phyloP scores from a whole-genome alignment of 2,888 invertebrate species.

The Eulithis testata region DNA sequence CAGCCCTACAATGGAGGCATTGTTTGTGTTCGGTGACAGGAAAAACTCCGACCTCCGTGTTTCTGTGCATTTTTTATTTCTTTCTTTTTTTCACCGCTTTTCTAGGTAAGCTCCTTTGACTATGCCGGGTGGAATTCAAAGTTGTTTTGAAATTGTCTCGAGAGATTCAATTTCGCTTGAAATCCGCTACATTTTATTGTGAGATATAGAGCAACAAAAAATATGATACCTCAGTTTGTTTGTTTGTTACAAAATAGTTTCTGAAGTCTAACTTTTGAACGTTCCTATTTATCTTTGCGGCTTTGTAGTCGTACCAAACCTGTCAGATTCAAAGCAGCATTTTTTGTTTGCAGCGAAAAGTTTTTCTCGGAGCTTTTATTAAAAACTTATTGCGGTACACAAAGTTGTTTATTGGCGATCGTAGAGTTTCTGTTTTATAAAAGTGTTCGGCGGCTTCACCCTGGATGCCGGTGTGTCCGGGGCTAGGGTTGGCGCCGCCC shows the following conservation, averaged over 20 bases:
- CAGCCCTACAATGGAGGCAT: constrained; percentile 76
- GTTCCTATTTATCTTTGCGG: constrained; percentile 5
- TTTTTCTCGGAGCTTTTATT: constrained; percentile 41
- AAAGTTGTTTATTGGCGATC: constrained; percentile 45
- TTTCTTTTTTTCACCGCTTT: constrained; percentile 66
- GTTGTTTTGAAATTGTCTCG: constrained; percentile 67
- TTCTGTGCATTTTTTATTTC: constrained; percentile 83
- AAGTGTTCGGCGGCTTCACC: constrained; percentile 47
- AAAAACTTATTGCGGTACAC: constrained; percentile 44
- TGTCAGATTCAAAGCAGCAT: constrained; percentile 23
- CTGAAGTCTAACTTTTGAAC: neutral
- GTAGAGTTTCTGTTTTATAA: constrained; percentile 59
- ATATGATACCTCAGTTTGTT: neutral
- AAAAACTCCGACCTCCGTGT: constrained; percentile 84
- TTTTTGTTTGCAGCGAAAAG: constrained; percentile 30
- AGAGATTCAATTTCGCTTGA: constrained; percentile 42
- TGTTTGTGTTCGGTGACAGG: constrained; percentile 84
- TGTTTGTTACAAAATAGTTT: constrained; percentile 10
- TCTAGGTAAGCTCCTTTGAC: constrained; percentile 77
- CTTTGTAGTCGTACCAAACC: constrained; percentile 21
- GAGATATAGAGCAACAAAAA: neutral
- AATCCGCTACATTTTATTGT: constrained; percentile 18
- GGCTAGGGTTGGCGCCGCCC: constrained; percentile 37
- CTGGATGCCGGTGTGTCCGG: constrained; percentile 37
- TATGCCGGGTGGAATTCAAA: constrained; percentile 72